Base-by-base conservation (phyloP, 1,140 invertebrate genomes). In the Ceratina calcarata region DNA sequence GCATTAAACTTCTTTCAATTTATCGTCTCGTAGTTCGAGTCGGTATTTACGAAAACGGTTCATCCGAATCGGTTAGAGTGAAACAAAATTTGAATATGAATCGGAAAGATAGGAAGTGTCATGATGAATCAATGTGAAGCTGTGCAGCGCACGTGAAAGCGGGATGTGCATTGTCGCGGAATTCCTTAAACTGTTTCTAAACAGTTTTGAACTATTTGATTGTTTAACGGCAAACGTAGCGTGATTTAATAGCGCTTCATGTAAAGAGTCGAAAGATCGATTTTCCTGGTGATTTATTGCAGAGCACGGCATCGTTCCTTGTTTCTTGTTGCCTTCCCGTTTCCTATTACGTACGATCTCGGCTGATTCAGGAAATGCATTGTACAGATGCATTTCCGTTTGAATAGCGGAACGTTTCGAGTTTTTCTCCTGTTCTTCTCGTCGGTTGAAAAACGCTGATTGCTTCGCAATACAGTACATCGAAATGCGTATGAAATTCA, bases 141-240 rank as follows among this genome's bases (percentile, higher is more conserved):
- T 22, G 49, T 58, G 55, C 27, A 66, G 71, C 75, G 27, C 51
- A 16, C 10, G 53, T 45, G 62, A 74, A 74, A 79, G 37, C 55
- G 37, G 57, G 62, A 64, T 64, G 57, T 64, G 37, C 45, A 67
- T 82, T 51, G 61, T 51, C 24, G 12, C 13, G 60, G 37, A 69
- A 70, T 76, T 58, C 66, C 32, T 69, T 57, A 57, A 78, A 60
- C 45, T n/a, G 45, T 74, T 74, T 53, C 60, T 16, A 37, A n/a
- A 60, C 45, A 24, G 45, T 74, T 74, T 62, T 49, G 20, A 37
- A 20, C 2, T 20, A 27, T 37, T 3, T 32, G 64, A 22, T n/a
- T 69, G 32, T 32, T 51, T 22, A 37, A 15, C 53, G 16, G 20
- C 24, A 53, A 64, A 51, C 53, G 27, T 16, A 15, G 3, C n/a